A percentile compares a stretch with the other conserved stretches of the same genome.
Conservation (phyloP, 2,888 invertebrate species). For the Phragmatobia fuliginosa region DNA sequence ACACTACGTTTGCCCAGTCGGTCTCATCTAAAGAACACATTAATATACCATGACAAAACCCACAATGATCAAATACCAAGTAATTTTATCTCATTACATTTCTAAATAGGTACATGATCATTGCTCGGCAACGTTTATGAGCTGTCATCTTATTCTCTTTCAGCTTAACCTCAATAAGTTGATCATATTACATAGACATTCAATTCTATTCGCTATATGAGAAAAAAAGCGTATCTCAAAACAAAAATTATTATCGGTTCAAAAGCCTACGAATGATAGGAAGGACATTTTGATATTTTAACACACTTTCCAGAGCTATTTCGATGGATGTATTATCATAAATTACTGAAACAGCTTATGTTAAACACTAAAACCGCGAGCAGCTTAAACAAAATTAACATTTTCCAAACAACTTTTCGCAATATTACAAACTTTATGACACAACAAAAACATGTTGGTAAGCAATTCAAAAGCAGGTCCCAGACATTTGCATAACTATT, state of each 20-base stretch:
- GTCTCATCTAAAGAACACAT: too few relatives aligned
- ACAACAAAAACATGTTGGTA: conserved; percentile 19
- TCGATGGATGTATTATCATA: background rate
- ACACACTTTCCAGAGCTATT: background rate
- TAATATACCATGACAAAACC: background rate
- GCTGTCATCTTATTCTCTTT: background rate
- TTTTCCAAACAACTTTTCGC: conserved; percentile 8
- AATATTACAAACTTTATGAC: conserved; percentile 9
- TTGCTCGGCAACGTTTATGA: background rate
- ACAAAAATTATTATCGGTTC: background rate
- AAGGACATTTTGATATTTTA: background rate
- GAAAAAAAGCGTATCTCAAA: background rate
- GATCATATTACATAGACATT: background rate
- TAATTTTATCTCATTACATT: background rate
- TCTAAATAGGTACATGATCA: background rate
- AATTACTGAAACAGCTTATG: background rate
- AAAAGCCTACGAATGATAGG: background rate
- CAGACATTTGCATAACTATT: conserved; percentile 53
- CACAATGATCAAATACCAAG: background rate
- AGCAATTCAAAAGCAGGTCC: conserved; percentile 34
- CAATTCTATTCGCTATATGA: background rate
- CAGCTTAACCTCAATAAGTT: background rate
- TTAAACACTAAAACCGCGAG: background rate
- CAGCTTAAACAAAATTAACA: conserved; percentile 5
- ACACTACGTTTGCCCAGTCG: too few relatives aligned